Base-by-base conservation (phyloP, 2,888 invertebrate species). In the Atherix ibis region DNA sequence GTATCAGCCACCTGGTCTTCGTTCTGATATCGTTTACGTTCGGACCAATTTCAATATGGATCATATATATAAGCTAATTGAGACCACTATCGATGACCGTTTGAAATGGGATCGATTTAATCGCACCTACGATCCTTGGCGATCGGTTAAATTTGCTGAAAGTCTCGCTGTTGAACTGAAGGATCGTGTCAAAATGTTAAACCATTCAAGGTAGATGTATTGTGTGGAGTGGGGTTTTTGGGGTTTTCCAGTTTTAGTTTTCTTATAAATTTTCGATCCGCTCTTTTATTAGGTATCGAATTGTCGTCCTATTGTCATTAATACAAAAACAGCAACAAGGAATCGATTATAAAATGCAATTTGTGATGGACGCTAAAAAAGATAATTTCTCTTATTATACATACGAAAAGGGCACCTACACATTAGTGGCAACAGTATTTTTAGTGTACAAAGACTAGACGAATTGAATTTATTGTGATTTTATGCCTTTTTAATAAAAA, bases 51-150 rank as follows among this genome's bases (percentile, higher is more conserved):
- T 58, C 38, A 55, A 53, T 38, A 58, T 59, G 58, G 59, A 60
- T 44, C 48, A 49, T 37, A 53, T 58, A 6, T 48, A 53, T 19
- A 58, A 56, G 43, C 43, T 60, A 17, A 51, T 60, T 15, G 55
- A 54, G 42, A 37, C 48, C 32, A 50, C 49, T 33, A 55, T 59
- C 25, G 57, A 59, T 31, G 58, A 58, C 35, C 52, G 58, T 33
- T 43, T 59, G 37, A 48, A 53, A 14, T 59, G 60, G 57, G 61
- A 59, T 46, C 49, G 56, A 4, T 52, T 56, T 18, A 58, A 53
- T 39, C 56, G 60, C 35, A 53, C 52, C n/a, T 59, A 56, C 32
- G 61, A 59, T 40, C 54, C 60, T 2, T 58, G 60, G 58, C 54
- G 57, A 8, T 54, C 56, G 2, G 43, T 54, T 4, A 51, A 53